These are phyloP conservation scores for Halictus rubicundus DNA, from an alignment of 1,140 invertebrate species.

Conservation along the genomic window DNA sequence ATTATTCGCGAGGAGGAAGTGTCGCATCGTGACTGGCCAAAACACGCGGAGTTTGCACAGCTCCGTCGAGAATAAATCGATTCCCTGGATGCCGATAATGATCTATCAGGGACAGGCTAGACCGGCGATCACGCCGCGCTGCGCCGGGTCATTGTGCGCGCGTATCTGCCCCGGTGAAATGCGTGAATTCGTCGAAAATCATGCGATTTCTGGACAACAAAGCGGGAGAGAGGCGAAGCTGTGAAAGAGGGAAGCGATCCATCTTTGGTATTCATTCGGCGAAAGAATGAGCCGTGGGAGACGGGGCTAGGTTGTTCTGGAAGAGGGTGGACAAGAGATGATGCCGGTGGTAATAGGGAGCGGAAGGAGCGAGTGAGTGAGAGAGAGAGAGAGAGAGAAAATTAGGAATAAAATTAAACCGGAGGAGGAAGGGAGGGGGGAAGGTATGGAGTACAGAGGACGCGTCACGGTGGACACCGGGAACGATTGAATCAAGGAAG, in stretches of 20 bases:
- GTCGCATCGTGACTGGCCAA: background rate
- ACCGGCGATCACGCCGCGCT: background rate
- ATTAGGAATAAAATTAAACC: slow-evolving; percentile 29
- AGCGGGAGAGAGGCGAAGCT: slow-evolving; percentile 41
- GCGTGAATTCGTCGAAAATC: slow-evolving; percentile 72
- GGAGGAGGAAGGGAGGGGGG: background rate
- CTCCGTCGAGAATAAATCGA: slow-evolving; percentile 7
- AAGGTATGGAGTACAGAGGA: background rate
- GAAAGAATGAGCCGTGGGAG: slow-evolving; percentile 68
- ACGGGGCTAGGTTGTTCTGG: slow-evolving; percentile 45
- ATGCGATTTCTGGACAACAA: slow-evolving; percentile 67
- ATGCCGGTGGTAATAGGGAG: slow-evolving; percentile 46
- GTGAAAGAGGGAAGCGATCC: slow-evolving; percentile 72
- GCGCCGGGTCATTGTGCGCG: slow-evolving; percentile 17
- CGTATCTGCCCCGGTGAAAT: slow-evolving; percentile 42
- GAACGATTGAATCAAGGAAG: slow-evolving; percentile 58
- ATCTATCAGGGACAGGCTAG: background rate
- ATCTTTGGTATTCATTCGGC: slow-evolving; percentile 74
- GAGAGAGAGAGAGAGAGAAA: background rate
- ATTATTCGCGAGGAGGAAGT: slow-evolving; percentile 8
- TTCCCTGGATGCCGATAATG: slow-evolving; percentile 1
- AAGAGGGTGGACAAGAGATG: slow-evolving; percentile 46
- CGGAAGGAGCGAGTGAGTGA: slow-evolving; percentile 15
- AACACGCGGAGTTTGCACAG: background rate
- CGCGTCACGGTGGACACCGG: slow-evolving; percentile 2